Evolutionary conservation across 2,888 invertebrate species (phyloP).

Genomic region (Emesis furor): DNA sequence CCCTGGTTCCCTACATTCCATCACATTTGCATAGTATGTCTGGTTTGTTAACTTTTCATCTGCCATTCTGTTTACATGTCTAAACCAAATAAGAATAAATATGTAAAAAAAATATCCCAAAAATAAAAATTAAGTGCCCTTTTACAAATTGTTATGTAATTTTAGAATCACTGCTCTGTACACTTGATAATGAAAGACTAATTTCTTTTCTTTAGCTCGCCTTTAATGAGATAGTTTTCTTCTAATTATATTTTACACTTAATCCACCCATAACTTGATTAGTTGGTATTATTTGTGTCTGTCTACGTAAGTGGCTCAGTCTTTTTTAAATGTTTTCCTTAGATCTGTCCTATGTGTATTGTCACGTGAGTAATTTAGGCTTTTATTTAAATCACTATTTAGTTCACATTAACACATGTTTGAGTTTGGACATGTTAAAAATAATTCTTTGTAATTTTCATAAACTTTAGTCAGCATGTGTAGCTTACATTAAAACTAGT

Average conservation of each 20-base stretch:
- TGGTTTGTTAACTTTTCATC: too few species aligned
- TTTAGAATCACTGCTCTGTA: background rate
- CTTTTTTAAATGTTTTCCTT: constrained; percentile 17
- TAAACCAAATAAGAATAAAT: too few species aligned
- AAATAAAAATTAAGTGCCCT: too few species aligned
- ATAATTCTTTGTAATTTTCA: background rate
- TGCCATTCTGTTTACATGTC: too few species aligned
- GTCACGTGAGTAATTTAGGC: constrained; percentile 18
- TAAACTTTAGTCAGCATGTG: background rate
- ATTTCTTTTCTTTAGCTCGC: constrained; percentile 2
- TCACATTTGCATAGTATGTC: too few species aligned
- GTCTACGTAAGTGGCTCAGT: constrained; percentile 17
- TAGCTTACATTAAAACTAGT: background rate
- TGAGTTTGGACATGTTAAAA: background rate
- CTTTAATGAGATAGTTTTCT: constrained; percentile 19
- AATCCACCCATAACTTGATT: constrained; percentile 19
- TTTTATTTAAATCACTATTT: constrained; percentile 7
- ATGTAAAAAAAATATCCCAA: too few species aligned
- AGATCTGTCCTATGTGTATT: constrained; percentile 17
- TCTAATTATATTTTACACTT: constrained; percentile 14
- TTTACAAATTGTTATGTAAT: too few species aligned
- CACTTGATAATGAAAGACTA: background rate
- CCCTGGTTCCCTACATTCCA: too few species aligned
- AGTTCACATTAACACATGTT: background rate
- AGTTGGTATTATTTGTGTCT: constrained; percentile 8